Evolutionary conservation across 2,888 invertebrate species (phyloP), one percentile per base, ranked within the genome.

Genomic region (Cephus pulcher): DNA sequence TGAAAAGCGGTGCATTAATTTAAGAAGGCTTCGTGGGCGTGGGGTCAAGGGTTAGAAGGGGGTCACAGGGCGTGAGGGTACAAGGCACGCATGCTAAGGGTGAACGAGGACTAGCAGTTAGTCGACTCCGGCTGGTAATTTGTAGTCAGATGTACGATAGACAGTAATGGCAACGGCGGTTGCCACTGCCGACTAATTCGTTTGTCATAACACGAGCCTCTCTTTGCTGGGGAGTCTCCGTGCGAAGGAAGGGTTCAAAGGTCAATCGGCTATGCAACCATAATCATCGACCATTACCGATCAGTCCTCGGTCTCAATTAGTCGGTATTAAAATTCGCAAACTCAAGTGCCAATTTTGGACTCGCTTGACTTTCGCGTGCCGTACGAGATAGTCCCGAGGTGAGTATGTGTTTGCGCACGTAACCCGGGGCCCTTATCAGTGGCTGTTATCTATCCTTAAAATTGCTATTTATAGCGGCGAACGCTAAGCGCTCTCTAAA

Each of bases 71-170:
- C 56, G 56, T 56, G 56, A 56, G 56, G 56, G 56, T 56, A 56
- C 56, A 56, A 56, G 56, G 56, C 56, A 56, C 56, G 56, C 56
- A 56, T 56, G 56, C 56, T 56, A 56, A 56, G 56, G 56, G 56
- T 23, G 56, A 56, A 56, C 56, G 56, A 56, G 56, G 56, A 84
- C 84, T 82, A 84, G 82, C 84, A 84, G 84, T 87, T 86, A 84
- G 81, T 83, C 83, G 85, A 86, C 84, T 86, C 86, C 87, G 86
- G 86, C 86, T 84, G 85, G 83, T 89, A 89, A 89, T 89, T 89
- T 89, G 89, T 88, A 87, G 84, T 80, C 83, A 88, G 89, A 89
- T 89, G 88, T 89, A 86, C 88, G 88, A 89, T 89, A 88, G 86
- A 81, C 84, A 85, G 82, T 83, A 84, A 85, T 84, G 85, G 82